Percentiles rank a stretch among this genome's conserved stretches.
These are phyloP conservation scores for Buphagus erythrorhynchus DNA, from an alignment of 2,797 vertebrate species.

Conservation along the genomic window DNA sequence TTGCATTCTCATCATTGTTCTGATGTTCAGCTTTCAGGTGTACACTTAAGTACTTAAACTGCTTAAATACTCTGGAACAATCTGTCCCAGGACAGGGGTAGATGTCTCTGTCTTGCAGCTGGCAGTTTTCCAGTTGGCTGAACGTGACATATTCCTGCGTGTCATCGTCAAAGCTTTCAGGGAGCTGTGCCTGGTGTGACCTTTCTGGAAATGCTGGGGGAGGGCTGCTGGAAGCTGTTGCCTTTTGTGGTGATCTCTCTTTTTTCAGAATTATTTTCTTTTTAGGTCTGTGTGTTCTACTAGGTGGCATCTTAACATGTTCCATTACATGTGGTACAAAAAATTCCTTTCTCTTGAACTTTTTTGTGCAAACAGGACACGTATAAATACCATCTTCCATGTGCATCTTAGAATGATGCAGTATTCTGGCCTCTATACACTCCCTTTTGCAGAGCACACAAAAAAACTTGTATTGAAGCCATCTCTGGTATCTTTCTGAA, in stretches of 20 bases:
- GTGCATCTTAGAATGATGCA: slow-evolving; percentile 95
- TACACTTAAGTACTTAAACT: slow-evolving; percentile 95
- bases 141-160: slow-evolving; percentile 86
- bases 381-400: slow-evolving; percentile 85
- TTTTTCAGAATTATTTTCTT: slow-evolving; percentile 83
- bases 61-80: slow-evolving; percentile 91
- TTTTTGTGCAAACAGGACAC: slow-evolving; percentile 91
- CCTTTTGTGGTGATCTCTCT: slow-evolving; percentile 59
- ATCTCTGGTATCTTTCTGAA: slow-evolving; percentile 85
- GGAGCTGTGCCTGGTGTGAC: not conserved
- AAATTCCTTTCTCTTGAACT: slow-evolving; percentile 89
- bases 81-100: slow-evolving; percentile 93
- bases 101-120: slow-evolving; percentile 91
- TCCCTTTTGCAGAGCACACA: slow-evolving; percentile 93
- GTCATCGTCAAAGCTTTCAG: slow-evolving; percentile 58
- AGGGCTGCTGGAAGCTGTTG: slow-evolving; percentile 59
- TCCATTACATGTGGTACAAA: slow-evolving; percentile 91
- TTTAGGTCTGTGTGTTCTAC: slow-evolving; percentile 71
- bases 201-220: slow-evolving; percentile 38
- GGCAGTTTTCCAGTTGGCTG: slow-evolving; percentile 89
- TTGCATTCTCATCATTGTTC: slow-evolving; percentile 91
- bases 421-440: slow-evolving; percentile 86
- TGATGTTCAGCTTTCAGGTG: slow-evolving; percentile 94
- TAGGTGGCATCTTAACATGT: slow-evolving; percentile 87
- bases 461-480: slow-evolving; percentile 89